Base-by-base conservation (phyloP, 2,797 vertebrate species). In the Onychomys leucogaster region DNA sequence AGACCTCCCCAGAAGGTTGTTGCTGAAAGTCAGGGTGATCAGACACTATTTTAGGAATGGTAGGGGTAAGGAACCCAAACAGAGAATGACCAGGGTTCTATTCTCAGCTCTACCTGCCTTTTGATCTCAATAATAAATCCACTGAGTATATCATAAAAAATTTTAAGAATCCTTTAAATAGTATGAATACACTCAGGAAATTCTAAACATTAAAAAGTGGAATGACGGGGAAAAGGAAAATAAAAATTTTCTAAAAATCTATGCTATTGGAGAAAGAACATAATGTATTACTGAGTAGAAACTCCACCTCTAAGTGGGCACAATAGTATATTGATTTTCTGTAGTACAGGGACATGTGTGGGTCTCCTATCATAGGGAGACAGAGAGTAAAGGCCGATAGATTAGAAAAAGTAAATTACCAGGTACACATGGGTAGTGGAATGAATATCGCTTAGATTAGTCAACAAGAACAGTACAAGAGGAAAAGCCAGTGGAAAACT, bases 401-500 rank as follows among this genome's bases (percentile, higher is more conserved):
- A 76, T 71, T 84, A 19, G 16, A 84, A 80, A 93, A 92, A 37
- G 21, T 37, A 84, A 76, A 93, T 32, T 63, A 84, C 37, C 43
- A 84, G 29, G 83, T 94, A 90, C 87, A 84, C 12, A 78, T 16
- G n/a, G 32, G 77, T 80, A 95, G 93, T 61, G 5, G 23, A 96
- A 32, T 90, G 29, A 92, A 55, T 76, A 65, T 69, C 80, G 52
- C 59, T 61, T 89, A 69, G 46, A 75, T 76, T 52, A 90, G 82
- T 91, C 46, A 80, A 52, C 12, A 81, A 67, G 34, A 95, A 76
- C 73, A 78, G n/a, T 82, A 21, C 4, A 83, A 85, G 75, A 92
- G 13, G 52, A 89, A 95, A 91, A 89, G 3, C 16, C 46, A 87
- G 13, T 75, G 67, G n/a, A 93, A 89, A 80, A 49, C 55, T 46